Percentiles rank a stretch among this genome's conserved stretches.
phyloP scores from a whole-genome alignment of 2,888 invertebrate genomes.

The Cactoblastis cactorum region DNA sequence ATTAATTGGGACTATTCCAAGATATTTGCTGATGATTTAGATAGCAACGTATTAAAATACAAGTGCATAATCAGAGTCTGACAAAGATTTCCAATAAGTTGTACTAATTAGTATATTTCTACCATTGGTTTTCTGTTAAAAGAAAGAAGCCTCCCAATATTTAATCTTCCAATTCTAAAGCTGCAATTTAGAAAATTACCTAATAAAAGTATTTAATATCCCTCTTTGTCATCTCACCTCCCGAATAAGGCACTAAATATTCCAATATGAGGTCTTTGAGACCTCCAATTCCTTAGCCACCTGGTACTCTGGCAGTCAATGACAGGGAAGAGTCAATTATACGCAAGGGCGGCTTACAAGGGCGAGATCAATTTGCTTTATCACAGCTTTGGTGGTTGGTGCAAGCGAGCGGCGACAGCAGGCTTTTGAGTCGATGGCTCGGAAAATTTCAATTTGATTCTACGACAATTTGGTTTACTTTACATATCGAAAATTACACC shows the following conservation, averaged over 20 bases:
- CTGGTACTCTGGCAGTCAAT: constrained; percentile 45
- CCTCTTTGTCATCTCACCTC: background rate
- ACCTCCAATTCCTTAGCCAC: constrained; percentile 37
- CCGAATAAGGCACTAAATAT: constrained; percentile 42
- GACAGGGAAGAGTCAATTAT: constrained; percentile 77
- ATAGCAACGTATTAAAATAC: too few relatives aligned
- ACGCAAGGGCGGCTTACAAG: constrained; percentile 72
- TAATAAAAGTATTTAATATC: background rate
- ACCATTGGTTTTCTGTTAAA: too few relatives aligned
- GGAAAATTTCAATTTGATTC: background rate
- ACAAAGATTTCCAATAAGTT: too few relatives aligned
- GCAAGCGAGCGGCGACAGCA: constrained; percentile 22
- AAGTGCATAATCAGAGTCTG: too few relatives aligned
- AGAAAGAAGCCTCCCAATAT: too few relatives aligned
- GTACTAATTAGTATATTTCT: too few relatives aligned
- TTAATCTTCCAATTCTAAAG: too few relatives aligned
- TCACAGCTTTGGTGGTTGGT: constrained; percentile 43
- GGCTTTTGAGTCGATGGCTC: background rate
- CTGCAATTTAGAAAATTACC: too few relatives aligned
- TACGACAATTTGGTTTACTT: background rate
- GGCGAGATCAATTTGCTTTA: constrained; percentile 73
- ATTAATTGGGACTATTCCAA: too few relatives aligned
- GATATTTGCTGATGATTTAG: too few relatives aligned
- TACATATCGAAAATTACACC: background rate
- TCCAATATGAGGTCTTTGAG: constrained; percentile 38